phyloP scores from a whole-genome alignment of 1,140 invertebrate species.

The Trissolcus basalis region DNA sequence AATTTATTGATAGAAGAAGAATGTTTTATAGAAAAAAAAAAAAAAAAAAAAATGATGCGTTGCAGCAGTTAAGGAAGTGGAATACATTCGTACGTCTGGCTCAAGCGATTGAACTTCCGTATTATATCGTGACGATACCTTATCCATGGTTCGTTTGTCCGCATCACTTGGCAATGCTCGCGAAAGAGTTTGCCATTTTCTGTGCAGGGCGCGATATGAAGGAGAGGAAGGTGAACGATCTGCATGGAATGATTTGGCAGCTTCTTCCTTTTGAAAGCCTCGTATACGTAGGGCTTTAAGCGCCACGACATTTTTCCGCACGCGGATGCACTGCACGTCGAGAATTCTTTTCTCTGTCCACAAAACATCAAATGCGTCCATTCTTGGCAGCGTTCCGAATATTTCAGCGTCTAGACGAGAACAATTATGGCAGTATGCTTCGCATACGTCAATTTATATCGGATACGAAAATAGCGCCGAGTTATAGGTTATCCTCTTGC shows the following conservation, averaged over 20 bases:
- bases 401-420: constrained; percentile 61
- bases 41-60: constrained; percentile 44
- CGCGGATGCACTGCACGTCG: constrained; percentile 60
- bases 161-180: constrained; percentile 60
- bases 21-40: no score
- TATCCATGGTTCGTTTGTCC: constrained; percentile 64
- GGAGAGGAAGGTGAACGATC: constrained; percentile 59
- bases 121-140: constrained; percentile 59
- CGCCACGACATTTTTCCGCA: constrained; percentile 55
- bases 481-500: constrained; percentile 19
- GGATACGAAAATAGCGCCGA: constrained; percentile 47
- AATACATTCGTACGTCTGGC: constrained; percentile 57
- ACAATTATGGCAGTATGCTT: constrained; percentile 63
- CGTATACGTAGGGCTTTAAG: constrained; percentile 46
- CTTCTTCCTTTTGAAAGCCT: constrained; percentile 61
- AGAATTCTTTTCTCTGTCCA: constrained; percentile 62
- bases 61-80: constrained; percentile 45
- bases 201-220: constrained; percentile 55
- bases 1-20: no score
- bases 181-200: constrained; percentile 58
- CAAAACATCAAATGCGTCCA: constrained; percentile 60
- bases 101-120: constrained; percentile 60
- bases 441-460: constrained; percentile 60
- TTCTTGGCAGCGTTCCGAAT: constrained; percentile 65
- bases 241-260: constrained; percentile 65